These are phyloP conservation scores for Ligdia adustata DNA, from an alignment of 2,888 invertebrate species.

Conservation along the genomic window DNA sequence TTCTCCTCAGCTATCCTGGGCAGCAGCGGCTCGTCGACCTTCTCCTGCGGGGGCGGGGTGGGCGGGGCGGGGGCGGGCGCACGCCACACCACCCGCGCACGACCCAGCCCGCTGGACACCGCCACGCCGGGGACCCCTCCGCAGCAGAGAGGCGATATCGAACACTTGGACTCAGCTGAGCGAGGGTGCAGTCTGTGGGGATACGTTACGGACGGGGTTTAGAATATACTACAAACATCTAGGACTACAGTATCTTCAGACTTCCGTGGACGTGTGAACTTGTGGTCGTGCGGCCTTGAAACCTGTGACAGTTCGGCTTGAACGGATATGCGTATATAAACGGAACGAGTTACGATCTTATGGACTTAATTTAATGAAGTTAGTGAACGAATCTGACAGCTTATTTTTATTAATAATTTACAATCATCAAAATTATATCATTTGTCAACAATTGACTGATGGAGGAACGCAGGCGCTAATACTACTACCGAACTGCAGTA, in stretches of 20 bases:
- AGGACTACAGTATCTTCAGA: no score
- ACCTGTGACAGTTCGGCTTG: no score
- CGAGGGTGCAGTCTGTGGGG: slow-evolving; percentile 90
- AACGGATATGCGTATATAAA: no score
- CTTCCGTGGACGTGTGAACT: no score
- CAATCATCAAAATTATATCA: no score
- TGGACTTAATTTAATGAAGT: background rate
- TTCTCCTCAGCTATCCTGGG: slow-evolving; percentile 95
- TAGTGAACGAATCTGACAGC: background rate
- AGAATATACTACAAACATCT: no score
- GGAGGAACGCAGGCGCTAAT: no score
- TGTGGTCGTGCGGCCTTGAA: no score
- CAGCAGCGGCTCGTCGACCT: slow-evolving; percentile 79
- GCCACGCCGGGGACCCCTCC: slow-evolving; percentile 64
- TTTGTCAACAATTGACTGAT: no score
- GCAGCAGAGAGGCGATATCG: slow-evolving; percentile 92
- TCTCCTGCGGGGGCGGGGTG: slow-evolving; percentile 65
- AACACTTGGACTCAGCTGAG: slow-evolving; percentile 92
- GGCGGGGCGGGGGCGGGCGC: slow-evolving; percentile 65
- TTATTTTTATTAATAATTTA: background rate
- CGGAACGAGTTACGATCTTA: no score
- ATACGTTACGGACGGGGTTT: no score
- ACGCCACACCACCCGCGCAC: slow-evolving; percentile 56
- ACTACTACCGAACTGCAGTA: no score
- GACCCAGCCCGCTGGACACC: slow-evolving; percentile 57